These are phyloP conservation scores for Patella pellucida DNA, from an alignment of 2,888 invertebrate genomes.

Conservation along the genomic window DNA sequence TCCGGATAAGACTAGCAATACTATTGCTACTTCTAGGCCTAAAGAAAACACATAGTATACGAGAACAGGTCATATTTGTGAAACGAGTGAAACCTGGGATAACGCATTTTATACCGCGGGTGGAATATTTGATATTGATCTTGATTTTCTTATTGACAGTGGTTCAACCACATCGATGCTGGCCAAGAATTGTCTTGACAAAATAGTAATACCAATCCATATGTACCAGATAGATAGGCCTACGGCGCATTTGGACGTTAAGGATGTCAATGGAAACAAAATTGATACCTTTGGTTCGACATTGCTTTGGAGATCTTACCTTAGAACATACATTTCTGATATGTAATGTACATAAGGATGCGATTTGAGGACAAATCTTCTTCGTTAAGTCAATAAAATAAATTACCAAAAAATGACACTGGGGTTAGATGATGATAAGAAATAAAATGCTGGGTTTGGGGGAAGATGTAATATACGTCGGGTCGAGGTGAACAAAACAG, in stretches of 20 bases:
- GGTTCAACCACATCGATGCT: conserved; percentile 17
- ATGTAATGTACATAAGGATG: conserved; percentile 22
- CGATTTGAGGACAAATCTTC: conserved; percentile 26
- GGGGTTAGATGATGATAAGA: conserved; percentile 7
- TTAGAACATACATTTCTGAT: conserved; percentile 6
- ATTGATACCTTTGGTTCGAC: neutral
- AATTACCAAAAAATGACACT: neutral
- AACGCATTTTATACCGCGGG: conserved; percentile 19
- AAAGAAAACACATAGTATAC: neutral
- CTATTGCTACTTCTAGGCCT: too few species aligned
- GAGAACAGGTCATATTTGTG: too few species aligned
- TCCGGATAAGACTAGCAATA: too few species aligned
- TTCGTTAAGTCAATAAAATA: conserved; percentile 14
- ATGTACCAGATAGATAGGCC: too few species aligned
- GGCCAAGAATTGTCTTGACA: conserved; percentile 7
- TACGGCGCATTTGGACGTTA: neutral
- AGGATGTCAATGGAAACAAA: neutral
- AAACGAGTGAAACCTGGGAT: too few species aligned
- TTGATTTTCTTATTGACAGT: conserved; percentile 14
- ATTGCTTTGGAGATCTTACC: neutral
- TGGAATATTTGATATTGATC: neutral
- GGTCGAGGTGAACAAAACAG: conserved; percentile 10
- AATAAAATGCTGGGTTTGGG: conserved; percentile 13
- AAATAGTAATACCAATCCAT: too few species aligned
- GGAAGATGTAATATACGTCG: conserved; percentile 11